These are phyloP conservation scores for Cordilura impudica DNA, from an alignment of 2,888 invertebrate genomes.

Conservation along the genomic window DNA sequence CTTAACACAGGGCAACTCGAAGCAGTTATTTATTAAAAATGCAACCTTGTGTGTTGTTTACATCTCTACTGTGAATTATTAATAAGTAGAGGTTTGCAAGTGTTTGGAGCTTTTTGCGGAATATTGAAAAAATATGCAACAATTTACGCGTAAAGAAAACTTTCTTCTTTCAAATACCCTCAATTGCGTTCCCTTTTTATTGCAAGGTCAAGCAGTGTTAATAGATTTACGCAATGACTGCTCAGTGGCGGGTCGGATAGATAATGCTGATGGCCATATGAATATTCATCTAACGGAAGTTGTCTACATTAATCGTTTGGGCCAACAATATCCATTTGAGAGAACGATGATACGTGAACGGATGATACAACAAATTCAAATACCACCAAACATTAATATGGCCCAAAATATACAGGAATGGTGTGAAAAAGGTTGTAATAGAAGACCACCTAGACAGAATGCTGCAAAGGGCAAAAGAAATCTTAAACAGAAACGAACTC, in stretches of 20 bases:
- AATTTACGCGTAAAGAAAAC: slow-evolving; percentile 71
- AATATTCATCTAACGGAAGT: slow-evolving; percentile 72
- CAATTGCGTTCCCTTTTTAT: slow-evolving; percentile 71
- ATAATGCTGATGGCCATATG: slow-evolving; percentile 75
- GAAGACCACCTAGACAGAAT: slow-evolving; percentile 19
- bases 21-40: too few relatives aligned
- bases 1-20: too few relatives aligned
- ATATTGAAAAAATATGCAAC: slow-evolving; percentile 68
- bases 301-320: slow-evolving; percentile 75
- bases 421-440: slow-evolving; percentile 65
- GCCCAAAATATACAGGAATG: slow-evolving; percentile 65
- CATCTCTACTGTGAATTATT: not conserved
- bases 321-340: slow-evolving; percentile 73
- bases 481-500: slow-evolving; percentile 71
- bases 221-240: slow-evolving; percentile 76
- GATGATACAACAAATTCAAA: slow-evolving; percentile 74
- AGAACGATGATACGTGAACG: slow-evolving; percentile 73
- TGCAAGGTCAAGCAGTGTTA: slow-evolving; percentile 72
- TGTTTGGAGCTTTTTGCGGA: too few relatives aligned
- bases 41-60: not conserved
- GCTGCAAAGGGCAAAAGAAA: slow-evolving; percentile 66
- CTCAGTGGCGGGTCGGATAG: slow-evolving; percentile 74
- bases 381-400: slow-evolving; percentile 71
- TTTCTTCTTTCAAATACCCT: slow-evolving; percentile 73
- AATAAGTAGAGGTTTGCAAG: not conserved